Evolutionary conservation across 2,113 vertebrate genomes (phyloP), one percentile per base, ranked within the genome.

Genomic region (Zeus faber): DNA sequence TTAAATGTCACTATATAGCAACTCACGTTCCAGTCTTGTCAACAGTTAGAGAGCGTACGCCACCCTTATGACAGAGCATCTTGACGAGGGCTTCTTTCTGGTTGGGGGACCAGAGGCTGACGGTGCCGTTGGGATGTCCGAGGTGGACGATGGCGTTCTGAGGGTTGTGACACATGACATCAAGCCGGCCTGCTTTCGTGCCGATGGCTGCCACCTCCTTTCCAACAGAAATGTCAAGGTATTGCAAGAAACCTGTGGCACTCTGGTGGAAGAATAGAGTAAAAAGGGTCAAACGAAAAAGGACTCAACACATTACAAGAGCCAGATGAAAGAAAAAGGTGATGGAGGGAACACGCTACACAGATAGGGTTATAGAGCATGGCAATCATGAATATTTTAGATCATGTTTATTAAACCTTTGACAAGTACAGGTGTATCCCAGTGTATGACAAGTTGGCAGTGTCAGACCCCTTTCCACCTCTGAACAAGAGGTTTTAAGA

Each of bases 71-170:
- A 70, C 93, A 96, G 1, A 97, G 79, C 88, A 95, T 91, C 76
- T 93, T 94, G 17, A 87, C 92, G 0, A 96, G 76, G 0, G 94
- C 87, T 59, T 95, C 91, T 67, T 86, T 93, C 72, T 92, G 64
- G 25, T 87, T 92, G 35, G 94, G 94, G 3, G 92, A 93, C 94
- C 94, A 97, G n/a, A 97, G 83, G 2, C 86, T 92, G 61, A 95
- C 91, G 0, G 90, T 94, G 24, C 94, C 90, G 2, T 89, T 96
- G 52, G 90, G 62, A 56, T 95, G 93, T 1, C 94, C 94, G 0
- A 96, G 85, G 58, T 95, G 92, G 53, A 97, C 77, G 61, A 96
- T 56, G 4, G 93, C 94, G 1, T 93, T 97, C 24, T 91, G 52
- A 0, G 93, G 92, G 67, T 97, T 97, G 77, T 94, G 92, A 16